Base-by-base conservation (phyloP, 1,140 invertebrate genomes). In the Cephus cinctus region DNA sequence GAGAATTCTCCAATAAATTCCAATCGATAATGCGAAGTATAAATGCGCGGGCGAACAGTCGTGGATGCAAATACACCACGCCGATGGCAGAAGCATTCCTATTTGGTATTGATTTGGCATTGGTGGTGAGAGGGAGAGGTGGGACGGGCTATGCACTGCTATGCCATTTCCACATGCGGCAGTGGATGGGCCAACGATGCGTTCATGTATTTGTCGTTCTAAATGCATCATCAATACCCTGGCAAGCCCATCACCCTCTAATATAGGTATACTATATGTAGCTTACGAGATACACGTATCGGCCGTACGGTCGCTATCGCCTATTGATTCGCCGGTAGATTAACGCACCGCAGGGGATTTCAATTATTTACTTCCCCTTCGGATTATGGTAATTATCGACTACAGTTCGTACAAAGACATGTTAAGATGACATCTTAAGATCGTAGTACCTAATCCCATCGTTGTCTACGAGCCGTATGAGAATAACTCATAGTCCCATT, bases 221-320 rank as follows among this genome's bases (percentile, higher is more conserved):
- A 46, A 57, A 58, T 50, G 39, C 55, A 40, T 58, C 56, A 58
- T 58, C 51, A 47, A 54, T 54, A 47, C 25, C 40, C 46, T n/a
- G 38, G 38, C 25, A 44, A 35, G 40, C 18, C 34, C 16, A 27
- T n/a, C 6, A n/a, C n/a, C 44, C 16, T 38, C 48, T 56, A 56
- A 47, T 50, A 36, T 15, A 48, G 35, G 49, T 47, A 31, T 35
- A 21, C 30, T 45, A 57, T 25, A 49, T 52, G 54, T 47, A 19
- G 14, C 16, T 12, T n/a, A n/a, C 25, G n/a, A 6, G 25, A 27
- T n/a, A 6, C 4, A 15, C 38, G 32, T 25, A 43, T 15, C 48
- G 21, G 5, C 31, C 18, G 50, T 52, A 36, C 52, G 53, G 43
- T 57, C 56, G 44, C 32, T n/a, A n/a, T 30, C 49, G 36, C 30